Percentiles rank a stretch among this genome's conserved stretches.
Conservation (phyloP, 2,113 vertebrate species). For the Corapipo altera region DNA sequence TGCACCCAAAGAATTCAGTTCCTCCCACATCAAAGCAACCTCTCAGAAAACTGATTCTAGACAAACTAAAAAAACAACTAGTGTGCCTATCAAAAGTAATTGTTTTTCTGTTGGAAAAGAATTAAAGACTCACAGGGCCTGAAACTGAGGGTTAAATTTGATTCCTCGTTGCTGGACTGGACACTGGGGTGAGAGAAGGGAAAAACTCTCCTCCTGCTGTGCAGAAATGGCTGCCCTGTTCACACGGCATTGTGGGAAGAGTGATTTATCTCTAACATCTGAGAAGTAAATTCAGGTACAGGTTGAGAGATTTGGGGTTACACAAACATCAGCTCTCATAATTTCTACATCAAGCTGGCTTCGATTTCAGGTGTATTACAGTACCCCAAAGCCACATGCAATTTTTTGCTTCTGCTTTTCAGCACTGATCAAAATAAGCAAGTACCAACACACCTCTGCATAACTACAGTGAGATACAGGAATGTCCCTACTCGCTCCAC, state of each 20-base stretch:
- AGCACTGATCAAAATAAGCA: background rate
- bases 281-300: background rate
- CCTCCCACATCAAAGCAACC: conserved; percentile 41
- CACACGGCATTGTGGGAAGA: background rate
- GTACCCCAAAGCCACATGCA: background rate
- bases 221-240: background rate
- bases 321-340: background rate
- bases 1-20: conserved; percentile 37
- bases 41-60: conserved; percentile 32
- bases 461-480: background rate
- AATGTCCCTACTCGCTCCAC: background rate
- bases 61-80: conserved; percentile 48
- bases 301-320: background rate
- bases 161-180: background rate
- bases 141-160: background rate
- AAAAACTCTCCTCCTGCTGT: background rate
- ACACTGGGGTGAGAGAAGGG: background rate
- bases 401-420: background rate
- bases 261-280: background rate
- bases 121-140: background rate
- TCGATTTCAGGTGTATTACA: background rate
- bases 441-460: background rate
- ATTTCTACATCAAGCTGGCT: background rate
- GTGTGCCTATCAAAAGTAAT: conserved; percentile 21
- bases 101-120: background rate